Conservation (phyloP, 2,797 vertebrate genomes). For the Liparis tanakae region DNA sequence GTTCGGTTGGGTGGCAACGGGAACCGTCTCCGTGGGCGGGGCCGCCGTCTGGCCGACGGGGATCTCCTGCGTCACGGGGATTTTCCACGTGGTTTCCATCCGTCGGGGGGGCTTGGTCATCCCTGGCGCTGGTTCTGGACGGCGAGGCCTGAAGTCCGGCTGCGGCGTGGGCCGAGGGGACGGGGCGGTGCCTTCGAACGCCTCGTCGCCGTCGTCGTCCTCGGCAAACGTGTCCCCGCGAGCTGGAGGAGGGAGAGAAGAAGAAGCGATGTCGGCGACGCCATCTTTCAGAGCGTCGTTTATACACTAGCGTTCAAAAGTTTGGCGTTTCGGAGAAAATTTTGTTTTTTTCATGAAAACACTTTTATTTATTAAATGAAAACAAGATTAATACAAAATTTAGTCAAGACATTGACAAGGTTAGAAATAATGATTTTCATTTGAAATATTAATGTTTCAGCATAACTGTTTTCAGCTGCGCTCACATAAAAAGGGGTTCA, state of each 20-base stretch:
- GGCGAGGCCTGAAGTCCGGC: conserved; percentile 30
- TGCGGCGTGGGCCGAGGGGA: neutral
- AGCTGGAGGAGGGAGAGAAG: conserved; percentile 73
- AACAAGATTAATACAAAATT: too few species aligned
- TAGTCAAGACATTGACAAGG: too few species aligned
- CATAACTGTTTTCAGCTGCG: too few species aligned
- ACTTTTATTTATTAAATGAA: too few species aligned
- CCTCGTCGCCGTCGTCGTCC: conserved; percentile 71
- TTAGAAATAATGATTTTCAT: too few species aligned
- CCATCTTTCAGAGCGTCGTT: neutral
- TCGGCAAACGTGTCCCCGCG: conserved; percentile 93
- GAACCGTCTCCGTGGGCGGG: neutral
- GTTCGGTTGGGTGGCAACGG: neutral
- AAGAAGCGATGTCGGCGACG: neutral
- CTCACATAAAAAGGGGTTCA: too few species aligned
- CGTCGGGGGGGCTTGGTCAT: conserved; percentile 42
- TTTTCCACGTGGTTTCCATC: neutral
- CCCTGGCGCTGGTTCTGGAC: conserved; percentile 26
- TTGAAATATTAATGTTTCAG: too few species aligned
- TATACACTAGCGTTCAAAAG: too few species aligned
- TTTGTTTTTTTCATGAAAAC: too few species aligned
- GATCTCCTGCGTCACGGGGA: neutral
- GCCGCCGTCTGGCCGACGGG: neutral
- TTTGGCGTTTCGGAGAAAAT: too few species aligned
- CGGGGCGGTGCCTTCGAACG: conserved; percentile 44